Evolutionary conservation across 2,888 invertebrate genomes (phyloP), one percentile per base, ranked within the genome.

Genomic region (Athetis lepigone): DNA sequence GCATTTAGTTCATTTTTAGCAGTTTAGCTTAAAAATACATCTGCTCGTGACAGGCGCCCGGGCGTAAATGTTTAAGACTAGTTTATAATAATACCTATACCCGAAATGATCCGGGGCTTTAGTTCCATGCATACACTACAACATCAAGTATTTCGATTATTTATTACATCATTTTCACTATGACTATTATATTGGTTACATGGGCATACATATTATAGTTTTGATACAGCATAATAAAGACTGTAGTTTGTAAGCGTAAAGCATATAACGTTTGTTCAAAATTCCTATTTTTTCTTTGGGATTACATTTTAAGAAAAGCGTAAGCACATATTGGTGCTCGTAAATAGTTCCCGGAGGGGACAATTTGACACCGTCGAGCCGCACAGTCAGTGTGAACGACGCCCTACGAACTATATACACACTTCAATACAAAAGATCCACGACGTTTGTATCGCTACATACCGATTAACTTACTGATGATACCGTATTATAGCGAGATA

Each of bases 181-280:
- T 86, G 80, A 85, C 85, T 90, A 89, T 87, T 78, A 71, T 79
- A 81, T 86, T 79, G 88, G 85, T 88, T 90, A 91, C 83, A 90
- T 82, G 84, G 85, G 83, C 83, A 80, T 85, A 87, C 71, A 83
- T 83, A 87, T 80, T 68, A 82, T 82, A 87, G 78, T 63, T 79
- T 63, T 61, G 66, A 72, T 63, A 77, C 81, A 85, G 70, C 61
- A 68, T 87, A 88, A 82, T 63, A 84, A 80, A 80, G 77, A 75
- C 75, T 80, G 82, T 78, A 70, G 77, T 79, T 80, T 79, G 82
- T 65, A 84, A 77, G 79, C 85, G 85, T 87, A 87, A 81, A 77
- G 81, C 86, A 88, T 87, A 88, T 84, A 82, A 81, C 89, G 88
- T 88, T 92, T 91, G 92, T 93, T 92, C 93, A 91, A 92, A 92